These are phyloP conservation scores for Eulemur rufifrons DNA, from an alignment of 2,113 vertebrate genomes.

Conservation along the genomic window DNA sequence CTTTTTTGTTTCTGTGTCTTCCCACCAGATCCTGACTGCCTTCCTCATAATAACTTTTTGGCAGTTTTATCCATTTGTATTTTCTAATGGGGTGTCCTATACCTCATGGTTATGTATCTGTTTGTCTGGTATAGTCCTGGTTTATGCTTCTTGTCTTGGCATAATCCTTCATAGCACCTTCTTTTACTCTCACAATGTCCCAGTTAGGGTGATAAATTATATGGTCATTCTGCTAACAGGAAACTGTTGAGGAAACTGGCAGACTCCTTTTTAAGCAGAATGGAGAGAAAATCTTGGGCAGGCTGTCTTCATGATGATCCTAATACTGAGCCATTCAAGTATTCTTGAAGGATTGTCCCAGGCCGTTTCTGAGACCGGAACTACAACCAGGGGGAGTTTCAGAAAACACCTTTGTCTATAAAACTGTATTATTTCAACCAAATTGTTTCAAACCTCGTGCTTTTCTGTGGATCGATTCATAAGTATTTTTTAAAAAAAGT, in stretches of 20 bases:
- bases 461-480: slow-evolving; percentile 26
- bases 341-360: background rate
- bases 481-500: background rate
- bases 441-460: background rate
- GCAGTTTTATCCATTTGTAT: background rate
- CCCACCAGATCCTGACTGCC: background rate
- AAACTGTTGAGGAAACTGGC: slow-evolving; percentile 26
- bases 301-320: background rate
- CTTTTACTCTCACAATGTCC: background rate
- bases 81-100: background rate
- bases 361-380: slow-evolving; percentile 27
- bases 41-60: background rate
- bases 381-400: background rate
- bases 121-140: background rate
- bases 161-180: background rate
- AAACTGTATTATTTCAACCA: background rate
- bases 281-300: background rate
- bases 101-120: background rate
- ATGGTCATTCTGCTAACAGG: background rate
- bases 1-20: background rate
- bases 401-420: background rate
- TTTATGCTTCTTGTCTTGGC: background rate
- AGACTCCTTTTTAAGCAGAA: background rate
- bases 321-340: background rate
- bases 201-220: background rate